Evolutionary conservation across 2,113 vertebrate genomes (phyloP), one percentile per base, ranked within the genome.

Genomic region (Falco punctatus): DNA sequence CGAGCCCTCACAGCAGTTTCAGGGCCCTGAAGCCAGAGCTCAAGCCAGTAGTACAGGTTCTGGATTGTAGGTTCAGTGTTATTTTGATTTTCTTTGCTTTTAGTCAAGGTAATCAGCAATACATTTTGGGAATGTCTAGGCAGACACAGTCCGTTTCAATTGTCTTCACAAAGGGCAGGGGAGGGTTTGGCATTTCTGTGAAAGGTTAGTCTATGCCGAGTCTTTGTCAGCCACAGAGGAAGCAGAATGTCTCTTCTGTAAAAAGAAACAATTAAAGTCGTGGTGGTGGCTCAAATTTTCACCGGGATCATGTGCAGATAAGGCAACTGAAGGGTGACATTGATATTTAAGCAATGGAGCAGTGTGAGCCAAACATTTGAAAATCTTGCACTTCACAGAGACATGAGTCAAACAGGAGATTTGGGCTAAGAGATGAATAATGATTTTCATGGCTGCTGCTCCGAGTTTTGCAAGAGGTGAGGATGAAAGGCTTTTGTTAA

Each of bases 171-270:
- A 96, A 97, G 94, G 90, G 96, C 94, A 96, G 87, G 67, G 96
- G 90, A 94, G 82, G 90, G 82, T 86, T 83, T 95, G 97, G 95
- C 97, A 95, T 96, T 96, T 96, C 94, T 88, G 79, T n/a, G 82
- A 96, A 90, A 97, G 96, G 93, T 96, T 93, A 96, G 38, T 23
- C 66, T 52, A 1, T 26, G 71, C 84, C 1, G 13, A 82, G 69
- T 27, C 93, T 91, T 83, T 88, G 83, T 95, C 95, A 70, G 87
- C 21, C 54, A 40, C 70, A 8, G 55, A 92, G 75, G 79, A 78
- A 88, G 91, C 88, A 94, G 69, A 83, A 88, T 46, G 91, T 55
- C 80, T 88, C 90, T 23, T 67, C 83, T 84, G 70, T 6, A 35
- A 44, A 85, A 81, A 95, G 84, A 67, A 23, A 88, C 77, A 90